Evolutionary conservation across 1,140 invertebrate genomes (phyloP).

Genomic region (Caenorhabditis brenneri): DNA sequence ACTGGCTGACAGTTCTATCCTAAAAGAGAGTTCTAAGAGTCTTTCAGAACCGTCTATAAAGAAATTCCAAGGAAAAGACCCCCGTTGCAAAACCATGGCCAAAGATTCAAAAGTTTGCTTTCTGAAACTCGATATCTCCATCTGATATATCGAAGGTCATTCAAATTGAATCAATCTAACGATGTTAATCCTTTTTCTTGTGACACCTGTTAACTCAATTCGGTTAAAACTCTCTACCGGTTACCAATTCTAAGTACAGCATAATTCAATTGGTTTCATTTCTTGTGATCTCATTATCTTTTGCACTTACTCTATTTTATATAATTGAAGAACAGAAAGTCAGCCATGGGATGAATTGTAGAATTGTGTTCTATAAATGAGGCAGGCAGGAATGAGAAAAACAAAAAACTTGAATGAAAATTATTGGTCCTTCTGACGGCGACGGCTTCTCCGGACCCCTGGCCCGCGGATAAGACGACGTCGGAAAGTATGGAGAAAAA

Average conservation of each 20-base stretch:
- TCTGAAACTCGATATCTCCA: not conserved
- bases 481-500: conserved; percentile 23
- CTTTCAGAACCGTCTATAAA: too few species aligned
- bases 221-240: not conserved
- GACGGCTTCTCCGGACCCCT: not conserved
- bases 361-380: not conserved
- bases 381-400: not conserved
- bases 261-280: not conserved
- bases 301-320: not conserved
- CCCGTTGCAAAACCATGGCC: too few species aligned
- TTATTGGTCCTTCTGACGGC: not conserved
- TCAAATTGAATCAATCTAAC: not conserved
- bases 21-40: too few species aligned
- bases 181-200: not conserved
- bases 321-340: not conserved
- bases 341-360: not conserved
- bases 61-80: too few species aligned
- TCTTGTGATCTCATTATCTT: not conserved
- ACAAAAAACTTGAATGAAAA: not conserved
- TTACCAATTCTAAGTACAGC: not conserved
- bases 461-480: conserved; percentile 28
- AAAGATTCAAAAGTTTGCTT: not conserved
- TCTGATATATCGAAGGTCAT: not conserved
- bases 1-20: too few species aligned
- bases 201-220: conserved; percentile 19